Percentiles rank a stretch among this genome's conserved stretches.
phyloP scores from a whole-genome alignment of 92 coral and sea anemone species.

The Zoanthus solanderi region DNA sequence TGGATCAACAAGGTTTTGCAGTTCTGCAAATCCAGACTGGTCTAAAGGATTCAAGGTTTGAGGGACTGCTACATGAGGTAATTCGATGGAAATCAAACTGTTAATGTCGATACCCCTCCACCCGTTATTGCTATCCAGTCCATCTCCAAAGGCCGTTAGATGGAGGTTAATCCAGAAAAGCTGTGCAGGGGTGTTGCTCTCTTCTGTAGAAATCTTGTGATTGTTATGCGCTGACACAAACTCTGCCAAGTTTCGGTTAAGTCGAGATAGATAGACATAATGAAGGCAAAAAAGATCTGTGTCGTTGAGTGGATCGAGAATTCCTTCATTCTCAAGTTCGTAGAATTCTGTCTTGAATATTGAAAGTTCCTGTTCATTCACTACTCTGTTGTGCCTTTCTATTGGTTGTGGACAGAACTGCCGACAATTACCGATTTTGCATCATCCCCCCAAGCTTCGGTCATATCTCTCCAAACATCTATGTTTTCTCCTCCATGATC shows the following conservation, averaged over 20 bases:
- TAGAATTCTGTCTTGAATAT: slow-evolving; percentile 42
- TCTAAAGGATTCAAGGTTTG: slow-evolving; percentile 53
- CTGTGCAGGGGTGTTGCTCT: slow-evolving; percentile 59
- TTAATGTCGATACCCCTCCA: slow-evolving; percentile 42
- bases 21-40: slow-evolving; percentile 33
- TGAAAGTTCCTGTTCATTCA: slow-evolving; percentile 56
- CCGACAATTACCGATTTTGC: slow-evolving; percentile 57
- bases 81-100: slow-evolving; percentile 44
- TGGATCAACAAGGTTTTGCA: slow-evolving; percentile 60
- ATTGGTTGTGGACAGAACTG: slow-evolving; percentile 66
- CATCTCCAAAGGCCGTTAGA: slow-evolving; percentile 43
- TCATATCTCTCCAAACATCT: slow-evolving; percentile 65
- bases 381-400: slow-evolving; percentile 66
- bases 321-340: slow-evolving; percentile 49
- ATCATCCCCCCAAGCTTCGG: slow-evolving; percentile 58
- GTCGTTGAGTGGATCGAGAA: slow-evolving; percentile 53
- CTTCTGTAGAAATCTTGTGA: slow-evolving; percentile 65
- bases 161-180: slow-evolving; percentile 57
- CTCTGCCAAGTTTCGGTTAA: slow-evolving; percentile 54
- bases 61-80: slow-evolving; percentile 67
- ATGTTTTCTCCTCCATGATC: slow-evolving; percentile 68
- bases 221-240: slow-evolving; percentile 68
- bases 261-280: slow-evolving; percentile 61
- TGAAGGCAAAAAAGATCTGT: slow-evolving; percentile 72
- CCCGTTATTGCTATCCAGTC: slow-evolving; percentile 8